Percentiles rank a stretch among this genome's conserved stretches.
Conservation (phyloP, 1,140 invertebrate genomes). For the Bombyx mandarina region DNA sequence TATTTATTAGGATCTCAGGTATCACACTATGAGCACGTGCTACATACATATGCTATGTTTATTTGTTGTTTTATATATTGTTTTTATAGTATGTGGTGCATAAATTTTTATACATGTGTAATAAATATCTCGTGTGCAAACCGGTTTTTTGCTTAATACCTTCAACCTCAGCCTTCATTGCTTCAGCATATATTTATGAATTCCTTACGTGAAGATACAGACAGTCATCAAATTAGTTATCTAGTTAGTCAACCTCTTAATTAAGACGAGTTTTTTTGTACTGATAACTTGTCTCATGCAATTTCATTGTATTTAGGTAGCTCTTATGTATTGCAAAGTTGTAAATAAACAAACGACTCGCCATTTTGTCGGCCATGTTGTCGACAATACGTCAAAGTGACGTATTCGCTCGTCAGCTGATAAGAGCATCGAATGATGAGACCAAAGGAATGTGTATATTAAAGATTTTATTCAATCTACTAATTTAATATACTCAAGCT, state of each 20-base stretch:
- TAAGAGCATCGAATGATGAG: conserved; percentile 13
- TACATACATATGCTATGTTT: conserved; percentile 1
- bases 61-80: not conserved
- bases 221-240: not conserved
- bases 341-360: conserved; percentile 46
- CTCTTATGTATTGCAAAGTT: not conserved
- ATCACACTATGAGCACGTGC: conserved; percentile 22
- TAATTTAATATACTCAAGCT: no score
- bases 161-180: no score
- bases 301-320: not conserved
- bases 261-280: conserved; percentile 1
- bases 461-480: no score
- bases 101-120: not conserved
- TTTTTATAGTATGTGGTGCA: not conserved
- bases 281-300: not conserved
- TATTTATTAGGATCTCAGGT: conserved; percentile 21
- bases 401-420: conserved; percentile 50
- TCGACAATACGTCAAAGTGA: conserved; percentile 43
- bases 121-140: not conserved
- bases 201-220: no score
- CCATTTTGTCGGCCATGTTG: conserved; percentile 51
- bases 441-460: not conserved
- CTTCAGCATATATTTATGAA: no score
- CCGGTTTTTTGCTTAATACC: no score
- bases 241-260: conserved; percentile 2